These are phyloP conservation scores for Potamilus streckersoni DNA, from an alignment of 1,140 invertebrate species.

Conservation along the genomic window DNA sequence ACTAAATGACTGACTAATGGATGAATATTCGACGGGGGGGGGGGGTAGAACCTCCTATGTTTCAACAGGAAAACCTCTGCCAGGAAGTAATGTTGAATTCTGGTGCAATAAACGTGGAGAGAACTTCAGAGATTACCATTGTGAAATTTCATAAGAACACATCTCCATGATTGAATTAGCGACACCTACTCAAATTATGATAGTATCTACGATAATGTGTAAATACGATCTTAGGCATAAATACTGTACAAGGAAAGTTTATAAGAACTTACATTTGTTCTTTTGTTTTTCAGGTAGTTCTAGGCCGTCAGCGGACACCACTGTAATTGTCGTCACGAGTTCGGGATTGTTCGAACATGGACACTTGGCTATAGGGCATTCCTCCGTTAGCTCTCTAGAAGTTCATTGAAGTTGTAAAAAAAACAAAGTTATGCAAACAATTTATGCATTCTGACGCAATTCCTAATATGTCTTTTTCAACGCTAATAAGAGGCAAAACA, in stretches of 20 bases:
- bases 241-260: not conserved
- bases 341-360: slow-evolving; percentile 32
- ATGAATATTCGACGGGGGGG: too few relatives aligned
- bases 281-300: slow-evolving; percentile 41
- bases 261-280: slow-evolving; percentile 41
- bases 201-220: not conserved
- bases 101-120: too few relatives aligned
- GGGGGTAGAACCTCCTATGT: too few relatives aligned
- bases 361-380: slow-evolving; percentile 36
- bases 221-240: not conserved
- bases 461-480: not conserved
- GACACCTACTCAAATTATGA: too few relatives aligned
- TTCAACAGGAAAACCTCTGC: too few relatives aligned
- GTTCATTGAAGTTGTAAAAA: not conserved
- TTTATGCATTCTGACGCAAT: not conserved
- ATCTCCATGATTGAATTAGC: too few relatives aligned
- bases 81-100: too few relatives aligned
- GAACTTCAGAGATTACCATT: too few relatives aligned
- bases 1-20: too few relatives aligned
- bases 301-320: slow-evolving; percentile 33
- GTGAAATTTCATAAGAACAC: too few relatives aligned
- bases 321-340: slow-evolving; percentile 38
- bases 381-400: slow-evolving; percentile 41
- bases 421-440: not conserved
- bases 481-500: not conserved